Conservation (phyloP, 2,797 vertebrate species). For the Pseudocheirus occidentalis region DNA sequence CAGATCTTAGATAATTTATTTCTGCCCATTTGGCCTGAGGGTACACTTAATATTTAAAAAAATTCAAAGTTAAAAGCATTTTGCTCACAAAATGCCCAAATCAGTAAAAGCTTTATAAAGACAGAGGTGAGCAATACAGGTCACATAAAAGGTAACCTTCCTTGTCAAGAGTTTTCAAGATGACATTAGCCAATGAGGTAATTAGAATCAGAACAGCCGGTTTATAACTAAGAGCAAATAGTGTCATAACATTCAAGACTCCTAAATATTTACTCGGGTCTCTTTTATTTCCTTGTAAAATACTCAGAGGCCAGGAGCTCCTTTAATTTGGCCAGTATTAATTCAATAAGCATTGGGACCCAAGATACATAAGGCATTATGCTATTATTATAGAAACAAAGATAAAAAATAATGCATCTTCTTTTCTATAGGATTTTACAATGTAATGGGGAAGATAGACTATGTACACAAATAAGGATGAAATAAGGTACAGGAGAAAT, state of each 20-base stretch:
- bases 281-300: not conserved
- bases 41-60: conserved; percentile 60
- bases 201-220: conserved; percentile 34
- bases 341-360: not conserved
- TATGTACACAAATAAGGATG: not conserved
- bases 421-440: not conserved
- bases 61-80: conserved; percentile 71
- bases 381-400: not conserved
- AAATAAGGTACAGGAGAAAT: not conserved
- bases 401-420: not conserved
- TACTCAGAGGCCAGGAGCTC: conserved; percentile 23
- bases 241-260: not conserved
- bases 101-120: conserved; percentile 60
- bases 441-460: not conserved
- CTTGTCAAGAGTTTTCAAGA: conserved; percentile 25
- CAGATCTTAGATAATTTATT: conserved; percentile 65
- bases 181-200: conserved; percentile 26
- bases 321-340: conserved; percentile 32
- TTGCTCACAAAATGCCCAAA: conserved; percentile 65
- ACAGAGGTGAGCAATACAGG: conserved; percentile 36
- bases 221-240: conserved; percentile 39
- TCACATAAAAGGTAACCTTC: not conserved
- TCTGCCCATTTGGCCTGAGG: conserved; percentile 58
- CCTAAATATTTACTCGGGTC: not conserved
- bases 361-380: not conserved